Evolutionary conservation across 2,113 vertebrate species (phyloP).

Genomic region (Paramisgurnus dabryanus): DNA sequence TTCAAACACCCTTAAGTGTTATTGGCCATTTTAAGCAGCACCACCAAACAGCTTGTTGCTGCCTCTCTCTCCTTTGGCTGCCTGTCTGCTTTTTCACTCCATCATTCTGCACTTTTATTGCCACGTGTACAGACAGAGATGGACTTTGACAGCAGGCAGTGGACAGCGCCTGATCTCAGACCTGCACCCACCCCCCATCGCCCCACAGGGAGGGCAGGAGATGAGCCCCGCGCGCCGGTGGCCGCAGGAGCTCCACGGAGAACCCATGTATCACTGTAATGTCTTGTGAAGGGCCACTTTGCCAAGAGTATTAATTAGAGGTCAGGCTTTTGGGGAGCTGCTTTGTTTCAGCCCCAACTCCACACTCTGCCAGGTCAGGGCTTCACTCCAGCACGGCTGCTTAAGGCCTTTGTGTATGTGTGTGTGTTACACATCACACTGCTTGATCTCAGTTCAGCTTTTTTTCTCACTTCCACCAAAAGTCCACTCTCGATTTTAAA

Average conservation of each 20-base stretch:
- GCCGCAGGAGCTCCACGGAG: constrained; percentile 54
- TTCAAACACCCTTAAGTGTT: constrained; percentile 29
- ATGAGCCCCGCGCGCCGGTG: constrained; percentile 4
- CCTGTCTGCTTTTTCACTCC: constrained; percentile 37
- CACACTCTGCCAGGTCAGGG: constrained; percentile 51
- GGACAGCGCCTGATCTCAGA: constrained; percentile 27
- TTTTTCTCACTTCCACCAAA: not conserved
- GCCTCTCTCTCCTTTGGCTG: constrained; percentile 42
- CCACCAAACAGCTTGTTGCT: constrained; percentile 48
- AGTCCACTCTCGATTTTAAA: too few relatives aligned
- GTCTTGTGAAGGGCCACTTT: constrained; percentile 70
- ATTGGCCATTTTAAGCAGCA: constrained; percentile 21
- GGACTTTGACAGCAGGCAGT: constrained; percentile 46
- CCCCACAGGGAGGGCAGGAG: constrained; percentile 40
- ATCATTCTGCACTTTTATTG: constrained; percentile 40
- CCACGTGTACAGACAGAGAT: constrained; percentile 45
- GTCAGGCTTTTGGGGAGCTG: constrained; percentile 68
- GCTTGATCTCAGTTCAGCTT: constrained; percentile 8
- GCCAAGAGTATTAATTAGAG: constrained; percentile 81
- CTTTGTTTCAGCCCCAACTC: constrained; percentile 54
- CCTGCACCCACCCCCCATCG: constrained; percentile 21
- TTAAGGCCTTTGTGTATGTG: constrained; percentile 10
- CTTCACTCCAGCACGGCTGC: constrained; percentile 47
- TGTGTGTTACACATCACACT: not conserved
- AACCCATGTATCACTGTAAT: constrained; percentile 65